phyloP scores from a whole-genome alignment of 2,888 invertebrate species.

The Drosophila cracens region DNA sequence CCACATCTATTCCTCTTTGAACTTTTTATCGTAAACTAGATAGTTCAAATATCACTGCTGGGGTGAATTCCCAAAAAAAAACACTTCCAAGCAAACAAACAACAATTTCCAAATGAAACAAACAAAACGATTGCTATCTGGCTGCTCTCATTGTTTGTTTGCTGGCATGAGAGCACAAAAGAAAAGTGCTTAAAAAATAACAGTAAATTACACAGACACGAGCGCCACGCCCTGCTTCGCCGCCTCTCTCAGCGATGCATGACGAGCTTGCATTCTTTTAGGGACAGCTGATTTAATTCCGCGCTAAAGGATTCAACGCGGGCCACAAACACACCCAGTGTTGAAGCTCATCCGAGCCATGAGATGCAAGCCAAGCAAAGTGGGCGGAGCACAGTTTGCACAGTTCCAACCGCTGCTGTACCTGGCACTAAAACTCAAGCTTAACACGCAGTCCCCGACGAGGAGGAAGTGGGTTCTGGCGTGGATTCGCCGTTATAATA shows the following conservation, averaged over 20 bases:
- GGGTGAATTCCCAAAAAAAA: conserved; percentile 10
- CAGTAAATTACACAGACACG: conserved; percentile 73
- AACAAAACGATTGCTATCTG: conserved; percentile 63
- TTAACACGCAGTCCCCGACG: conserved; percentile 31
- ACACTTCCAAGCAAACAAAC: conserved; percentile 25
- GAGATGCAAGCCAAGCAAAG: conserved; percentile 21
- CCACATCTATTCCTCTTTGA: no score
- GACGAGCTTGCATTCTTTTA: conserved; percentile 77
- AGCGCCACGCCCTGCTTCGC: conserved; percentile 31
- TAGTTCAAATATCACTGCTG: conserved; percentile 2
- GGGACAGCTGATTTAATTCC: conserved; percentile 75
- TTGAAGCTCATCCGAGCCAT: conserved; percentile 33
- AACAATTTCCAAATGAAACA: conserved; percentile 64
- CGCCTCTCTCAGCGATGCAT: conserved; percentile 62
- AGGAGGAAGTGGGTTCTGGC: background rate
- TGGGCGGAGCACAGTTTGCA: conserved; percentile 48
- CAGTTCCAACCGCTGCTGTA: conserved; percentile 49
- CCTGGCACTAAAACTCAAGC: conserved; percentile 43
- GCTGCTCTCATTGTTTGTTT: conserved; percentile 16
- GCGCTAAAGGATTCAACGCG: conserved; percentile 37
- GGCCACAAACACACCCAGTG: conserved; percentile 5
- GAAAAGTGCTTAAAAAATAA: conserved; percentile 78
- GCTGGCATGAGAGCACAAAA: conserved; percentile 58
- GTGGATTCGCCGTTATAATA: conserved; percentile 15
- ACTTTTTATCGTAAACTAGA: conserved; percentile 1